Evolutionary conservation across 2,797 vertebrate species (phyloP).

Genomic region (Sparus aurata): DNA sequence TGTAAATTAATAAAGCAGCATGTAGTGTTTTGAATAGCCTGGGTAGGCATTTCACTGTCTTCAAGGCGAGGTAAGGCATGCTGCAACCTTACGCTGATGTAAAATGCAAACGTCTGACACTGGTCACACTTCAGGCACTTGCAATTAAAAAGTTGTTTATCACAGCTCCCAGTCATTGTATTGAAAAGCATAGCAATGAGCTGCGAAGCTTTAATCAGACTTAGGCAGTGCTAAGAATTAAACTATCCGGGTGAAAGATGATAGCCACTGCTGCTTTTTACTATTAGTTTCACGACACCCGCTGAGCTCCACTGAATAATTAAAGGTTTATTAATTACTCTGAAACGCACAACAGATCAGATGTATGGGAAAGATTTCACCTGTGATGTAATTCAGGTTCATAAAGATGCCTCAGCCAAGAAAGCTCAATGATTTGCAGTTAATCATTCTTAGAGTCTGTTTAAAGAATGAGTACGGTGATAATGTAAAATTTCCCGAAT

Average conservation of each 20-base stretch:
- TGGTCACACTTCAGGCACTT: conserved; percentile 79
- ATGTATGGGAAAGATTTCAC: conserved; percentile 20
- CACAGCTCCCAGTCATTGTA: conserved; percentile 70
- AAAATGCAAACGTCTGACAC: conserved; percentile 72
- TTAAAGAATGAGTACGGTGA: background rate
- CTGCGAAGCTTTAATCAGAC: conserved; percentile 65
- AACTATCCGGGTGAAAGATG: conserved; percentile 66
- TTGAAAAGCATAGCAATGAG: conserved; percentile 77
- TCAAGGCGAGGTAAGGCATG: conserved; percentile 46
- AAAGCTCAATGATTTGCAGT: conserved; percentile 15
- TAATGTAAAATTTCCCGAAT: background rate
- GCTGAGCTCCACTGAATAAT: conserved; percentile 52
- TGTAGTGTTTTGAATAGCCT: conserved; percentile 31
- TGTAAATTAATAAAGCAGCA: conserved; percentile 29
- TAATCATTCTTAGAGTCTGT: background rate
- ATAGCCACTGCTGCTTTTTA: conserved; percentile 58
- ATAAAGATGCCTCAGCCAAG: conserved; percentile 1
- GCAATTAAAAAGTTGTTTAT: conserved; percentile 82
- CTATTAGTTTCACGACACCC: conserved; percentile 49
- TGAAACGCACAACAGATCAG: conserved; percentile 31
- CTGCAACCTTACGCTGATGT: conserved; percentile 48
- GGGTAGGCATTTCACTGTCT: conserved; percentile 49
- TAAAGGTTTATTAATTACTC: conserved; percentile 45
- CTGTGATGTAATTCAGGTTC: conserved; percentile 10
- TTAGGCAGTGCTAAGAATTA: conserved; percentile 57